phyloP scores from a whole-genome alignment of 2,888 invertebrate species.

The Pemphredon lugubris region DNA sequence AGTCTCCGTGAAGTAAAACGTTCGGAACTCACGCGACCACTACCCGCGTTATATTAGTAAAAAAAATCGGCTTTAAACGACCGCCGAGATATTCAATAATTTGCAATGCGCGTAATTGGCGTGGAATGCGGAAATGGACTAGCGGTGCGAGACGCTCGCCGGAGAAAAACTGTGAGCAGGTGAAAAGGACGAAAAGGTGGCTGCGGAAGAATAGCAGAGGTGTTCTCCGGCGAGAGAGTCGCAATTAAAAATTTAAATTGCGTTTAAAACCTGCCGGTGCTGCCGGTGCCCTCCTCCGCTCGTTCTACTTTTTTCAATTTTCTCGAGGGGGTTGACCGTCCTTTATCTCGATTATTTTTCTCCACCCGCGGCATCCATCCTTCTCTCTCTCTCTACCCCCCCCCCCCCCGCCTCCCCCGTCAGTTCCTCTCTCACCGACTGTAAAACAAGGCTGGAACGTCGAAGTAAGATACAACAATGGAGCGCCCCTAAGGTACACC shows the following conservation, averaged over 20 bases:
- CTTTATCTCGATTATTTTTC: constrained; percentile 56
- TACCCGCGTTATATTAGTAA: no score
- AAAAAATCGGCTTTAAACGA: no score
- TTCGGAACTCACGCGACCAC: neutral
- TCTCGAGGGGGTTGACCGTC: constrained; percentile 43
- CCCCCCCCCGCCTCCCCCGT: no score
- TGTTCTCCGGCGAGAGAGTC: constrained; percentile 65
- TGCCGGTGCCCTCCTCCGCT: constrained; percentile 33
- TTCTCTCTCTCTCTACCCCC: no score
- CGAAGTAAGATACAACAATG: constrained; percentile 21
- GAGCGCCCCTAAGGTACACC: constrained; percentile 65
- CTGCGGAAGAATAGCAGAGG: constrained; percentile 24
- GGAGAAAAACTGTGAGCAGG: constrained; percentile 6
- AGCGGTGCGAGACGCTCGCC: no score
- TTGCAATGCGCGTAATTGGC: no score
- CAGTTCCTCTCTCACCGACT: constrained; percentile 12
- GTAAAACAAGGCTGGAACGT: constrained; percentile 21
- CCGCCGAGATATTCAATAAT: no score
- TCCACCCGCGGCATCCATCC: no score
- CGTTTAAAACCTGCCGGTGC: constrained; percentile 70
- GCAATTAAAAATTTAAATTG: constrained; percentile 79
- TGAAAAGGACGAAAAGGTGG: constrained; percentile 23
- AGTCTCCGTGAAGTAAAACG: neutral
- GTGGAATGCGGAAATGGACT: no score
- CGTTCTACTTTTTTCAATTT: constrained; percentile 66